Base-by-base conservation (phyloP, 2,888 invertebrate species). In the Macrosoma leucophasiata region DNA sequence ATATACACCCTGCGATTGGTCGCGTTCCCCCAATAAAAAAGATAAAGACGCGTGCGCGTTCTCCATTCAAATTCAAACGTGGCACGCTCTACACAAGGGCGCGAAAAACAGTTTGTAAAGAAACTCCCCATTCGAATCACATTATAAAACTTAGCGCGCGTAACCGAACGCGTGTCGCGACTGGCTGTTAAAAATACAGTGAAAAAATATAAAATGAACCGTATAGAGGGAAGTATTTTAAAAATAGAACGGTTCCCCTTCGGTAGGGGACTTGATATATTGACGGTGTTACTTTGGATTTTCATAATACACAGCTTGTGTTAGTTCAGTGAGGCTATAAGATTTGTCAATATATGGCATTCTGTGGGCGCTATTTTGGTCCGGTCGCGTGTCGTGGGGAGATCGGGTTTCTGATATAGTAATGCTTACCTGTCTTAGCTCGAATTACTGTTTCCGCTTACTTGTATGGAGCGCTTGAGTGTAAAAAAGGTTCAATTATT, bases 251-350 rank as follows among this genome's bases (percentile, higher is more conserved):
- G 60, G 63, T 71, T 75, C 78, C 75, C 75, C 60, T 63, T 59
- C 74, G 77, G 77, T 75, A 72, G 69, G 66, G 50, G 61, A 66
- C 64, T 74, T 82, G 82, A 82, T 82, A 72, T 82, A 82, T 82
- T 68, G 63, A 62, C 52, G 68, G 76, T 63, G 79, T 84, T 81
- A 78, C 73, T 72, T 67, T 63, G 81, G 82, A 81, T 81, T 81
- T 79, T 81, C 78, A 82, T 82, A 82, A 81, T 77, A 75, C 74
- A 68, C 75, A 65, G 55, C 69, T 71, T 74, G 74, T 84, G 84
- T 82, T 81, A 66, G 75, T 76, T 75, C 71, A 73, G 64, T 60
- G 71, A 76, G 75, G 76, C 78, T 55, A 70, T 77, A 77, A 82
- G 84, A 84, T 84, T 84, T 84, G 82, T 84, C 84, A 84, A 79